phyloP scores from a whole-genome alignment of 2,888 invertebrate species.

The Monoplex corrugatus region DNA sequence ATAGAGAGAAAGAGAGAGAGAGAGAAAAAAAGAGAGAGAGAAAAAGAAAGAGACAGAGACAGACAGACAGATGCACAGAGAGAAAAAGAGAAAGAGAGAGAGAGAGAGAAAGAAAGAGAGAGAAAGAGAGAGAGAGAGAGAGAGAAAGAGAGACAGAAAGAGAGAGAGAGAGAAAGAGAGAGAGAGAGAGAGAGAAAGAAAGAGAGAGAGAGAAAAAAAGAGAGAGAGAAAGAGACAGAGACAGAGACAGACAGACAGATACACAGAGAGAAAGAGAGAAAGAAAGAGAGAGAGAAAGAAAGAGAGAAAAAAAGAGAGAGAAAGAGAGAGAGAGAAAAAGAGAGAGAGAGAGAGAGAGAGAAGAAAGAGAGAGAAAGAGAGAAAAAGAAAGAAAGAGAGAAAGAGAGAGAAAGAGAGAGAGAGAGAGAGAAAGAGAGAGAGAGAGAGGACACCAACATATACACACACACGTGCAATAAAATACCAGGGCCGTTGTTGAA shows the following conservation, averaged over 20 bases:
- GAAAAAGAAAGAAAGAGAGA: neutral
- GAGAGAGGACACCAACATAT: too few relatives aligned
- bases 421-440: neutral
- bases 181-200: neutral
- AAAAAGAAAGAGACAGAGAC: too few relatives aligned
- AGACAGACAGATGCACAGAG: too few relatives aligned
- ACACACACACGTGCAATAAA: too few relatives aligned
- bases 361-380: neutral
- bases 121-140: neutral
- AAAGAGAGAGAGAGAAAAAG: conserved; percentile 36
- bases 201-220: neutral
- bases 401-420: too few relatives aligned
- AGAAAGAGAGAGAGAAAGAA: neutral
- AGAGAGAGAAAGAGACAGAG: neutral
- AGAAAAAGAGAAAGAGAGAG: too few relatives aligned
- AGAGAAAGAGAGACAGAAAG: neutral
- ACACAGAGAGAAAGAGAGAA: neutral
- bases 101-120: too few relatives aligned
- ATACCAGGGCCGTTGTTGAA: too few relatives aligned
- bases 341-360: conserved; percentile 32
- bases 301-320: neutral
- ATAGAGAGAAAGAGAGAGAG: too few relatives aligned
- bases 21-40: too few relatives aligned
- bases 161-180: neutral
- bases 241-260: neutral